Conservation (phyloP, 2,113 vertebrate species). For the Menura novaehollandiae region DNA sequence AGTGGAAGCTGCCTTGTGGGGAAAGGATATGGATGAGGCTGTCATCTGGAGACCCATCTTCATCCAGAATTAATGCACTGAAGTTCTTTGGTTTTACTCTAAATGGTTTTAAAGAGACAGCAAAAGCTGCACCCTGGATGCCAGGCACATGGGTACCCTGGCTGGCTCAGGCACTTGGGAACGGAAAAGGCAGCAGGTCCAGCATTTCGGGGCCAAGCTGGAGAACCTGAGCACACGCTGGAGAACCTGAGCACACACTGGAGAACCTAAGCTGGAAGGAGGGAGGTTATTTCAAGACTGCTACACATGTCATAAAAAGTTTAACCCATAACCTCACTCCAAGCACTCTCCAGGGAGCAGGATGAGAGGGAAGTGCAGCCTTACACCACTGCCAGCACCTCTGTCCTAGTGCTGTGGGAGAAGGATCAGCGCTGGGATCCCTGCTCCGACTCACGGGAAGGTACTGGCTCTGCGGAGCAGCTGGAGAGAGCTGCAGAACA, state of each 20-base stretch:
- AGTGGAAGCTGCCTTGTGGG: slow-evolving; percentile 50
- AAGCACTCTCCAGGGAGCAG: not conserved
- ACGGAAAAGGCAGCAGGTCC: not conserved
- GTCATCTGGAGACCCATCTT: slow-evolving; percentile 68
- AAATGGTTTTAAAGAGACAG: slow-evolving; percentile 70
- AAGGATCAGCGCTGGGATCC: not conserved
- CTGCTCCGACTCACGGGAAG: rapidly evolving
- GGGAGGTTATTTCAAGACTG: not conserved
- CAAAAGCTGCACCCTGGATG: not conserved
- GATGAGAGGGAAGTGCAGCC: rapidly evolving
- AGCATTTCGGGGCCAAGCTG: not conserved
- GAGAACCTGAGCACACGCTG: not conserved
- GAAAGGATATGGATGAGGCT: slow-evolving; percentile 54
- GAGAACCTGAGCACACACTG: not conserved
- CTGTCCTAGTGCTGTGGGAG: not conserved
- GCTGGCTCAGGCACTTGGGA: not conserved
- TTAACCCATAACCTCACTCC: not conserved
- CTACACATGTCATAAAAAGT: not conserved
- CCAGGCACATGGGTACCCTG: not conserved
- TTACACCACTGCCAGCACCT: not conserved
- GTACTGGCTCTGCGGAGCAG: not conserved
- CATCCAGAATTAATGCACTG: slow-evolving; percentile 71
- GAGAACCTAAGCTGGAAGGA: not conserved
- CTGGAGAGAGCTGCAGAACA: not conserved
- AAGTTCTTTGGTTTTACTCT: slow-evolving; percentile 72